Conservation (phyloP, 2,888 invertebrate genomes). For the Xylota segnis region DNA sequence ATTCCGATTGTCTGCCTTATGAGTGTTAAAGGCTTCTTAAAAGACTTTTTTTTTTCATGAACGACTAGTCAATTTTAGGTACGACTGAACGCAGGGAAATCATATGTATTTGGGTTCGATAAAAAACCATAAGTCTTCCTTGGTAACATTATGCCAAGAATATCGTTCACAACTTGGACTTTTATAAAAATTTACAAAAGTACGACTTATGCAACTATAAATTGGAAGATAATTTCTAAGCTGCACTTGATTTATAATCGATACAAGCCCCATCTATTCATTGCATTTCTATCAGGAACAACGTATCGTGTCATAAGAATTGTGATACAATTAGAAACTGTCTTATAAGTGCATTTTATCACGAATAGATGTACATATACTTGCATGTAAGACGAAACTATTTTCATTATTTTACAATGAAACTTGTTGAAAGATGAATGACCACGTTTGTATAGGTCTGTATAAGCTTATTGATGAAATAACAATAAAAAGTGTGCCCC, state of each 20-base stretch:
- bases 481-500: conserved; percentile 2
- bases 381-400: not conserved
- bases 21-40: too few relatives aligned
- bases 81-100: not conserved
- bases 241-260: not conserved
- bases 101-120: too few relatives aligned
- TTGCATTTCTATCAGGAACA: not conserved
- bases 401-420: conserved; percentile 13
- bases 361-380: not conserved
- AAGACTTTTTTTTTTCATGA: too few relatives aligned
- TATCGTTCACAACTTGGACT: not conserved
- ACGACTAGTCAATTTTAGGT: too few relatives aligned
- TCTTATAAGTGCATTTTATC: not conserved
- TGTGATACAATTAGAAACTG: not conserved
- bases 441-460: too few relatives aligned
- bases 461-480: not conserved
- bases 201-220: not conserved
- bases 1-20: too few relatives aligned
- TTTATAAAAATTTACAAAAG: too few relatives aligned
- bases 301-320: not conserved
- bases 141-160: too few relatives aligned
- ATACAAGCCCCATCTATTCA: not conserved
- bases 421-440: not conserved
- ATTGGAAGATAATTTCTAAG: too few relatives aligned
- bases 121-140: too few relatives aligned